Conservation (phyloP, 2,113 vertebrate species). For the Eira barbara region DNA sequence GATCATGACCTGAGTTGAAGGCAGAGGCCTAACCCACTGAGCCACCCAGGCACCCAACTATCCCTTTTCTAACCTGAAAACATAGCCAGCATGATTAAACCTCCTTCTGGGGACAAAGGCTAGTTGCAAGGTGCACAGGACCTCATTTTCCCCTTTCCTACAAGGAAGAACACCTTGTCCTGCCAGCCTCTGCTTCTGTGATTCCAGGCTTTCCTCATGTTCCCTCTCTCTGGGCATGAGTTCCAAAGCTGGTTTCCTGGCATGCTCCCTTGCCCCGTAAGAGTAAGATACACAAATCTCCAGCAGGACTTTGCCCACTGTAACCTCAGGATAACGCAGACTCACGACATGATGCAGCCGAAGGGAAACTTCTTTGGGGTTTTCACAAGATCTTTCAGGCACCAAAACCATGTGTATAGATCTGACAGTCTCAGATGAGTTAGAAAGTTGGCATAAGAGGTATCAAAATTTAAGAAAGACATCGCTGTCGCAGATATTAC, state of each 20-base stretch:
- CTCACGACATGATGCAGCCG: not conserved
- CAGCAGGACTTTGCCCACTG: not conserved
- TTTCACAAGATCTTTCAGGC: not conserved
- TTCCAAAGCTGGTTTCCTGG: not conserved
- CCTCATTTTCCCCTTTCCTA: not conserved
- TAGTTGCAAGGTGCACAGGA: not conserved
- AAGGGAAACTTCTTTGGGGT: not conserved
- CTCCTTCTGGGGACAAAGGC: not conserved
- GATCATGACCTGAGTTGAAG: too few relatives aligned
- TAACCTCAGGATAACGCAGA: not conserved
- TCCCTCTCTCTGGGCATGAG: not conserved
- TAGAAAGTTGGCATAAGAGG: not conserved
- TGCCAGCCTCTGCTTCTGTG: not conserved
- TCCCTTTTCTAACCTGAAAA: not conserved
- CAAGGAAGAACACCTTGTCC: fast-evolving
- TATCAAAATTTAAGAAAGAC: not conserved
- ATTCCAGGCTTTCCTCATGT: not conserved
- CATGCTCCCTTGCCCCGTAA: not conserved
- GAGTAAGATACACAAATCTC: not conserved
- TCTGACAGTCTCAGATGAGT: not conserved
- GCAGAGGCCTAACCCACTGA: too few relatives aligned
- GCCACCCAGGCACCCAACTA: too few relatives aligned
- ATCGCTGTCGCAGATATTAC: not conserved
- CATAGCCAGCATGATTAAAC: not conserved
- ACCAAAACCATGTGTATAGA: not conserved